Evolutionary conservation across 2,888 invertebrate genomes (phyloP).

Genomic region (Drosophila gaucha): DNA sequence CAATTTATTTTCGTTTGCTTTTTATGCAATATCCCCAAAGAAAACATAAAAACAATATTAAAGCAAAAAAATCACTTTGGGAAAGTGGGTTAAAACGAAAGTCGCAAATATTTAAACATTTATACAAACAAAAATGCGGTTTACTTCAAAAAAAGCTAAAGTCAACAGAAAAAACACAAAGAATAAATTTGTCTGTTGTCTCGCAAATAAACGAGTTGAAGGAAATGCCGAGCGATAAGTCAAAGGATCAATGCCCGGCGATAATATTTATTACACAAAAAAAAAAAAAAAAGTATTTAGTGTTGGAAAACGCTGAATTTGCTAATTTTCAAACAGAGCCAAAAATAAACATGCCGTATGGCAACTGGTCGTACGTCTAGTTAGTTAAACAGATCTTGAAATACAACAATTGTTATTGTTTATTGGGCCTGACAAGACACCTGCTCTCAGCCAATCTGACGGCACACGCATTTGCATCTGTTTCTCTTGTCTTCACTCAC

Average conservation of each 20-base stretch:
- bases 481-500: constrained; percentile 8
- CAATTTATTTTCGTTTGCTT: constrained; percentile 17
- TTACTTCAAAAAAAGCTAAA: constrained; percentile 48
- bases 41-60: not conserved
- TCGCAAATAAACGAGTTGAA: constrained; percentile 24
- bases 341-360: constrained; percentile 1
- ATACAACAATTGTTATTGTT: constrained; percentile 57
- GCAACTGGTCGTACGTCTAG: constrained; percentile 19
- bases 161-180: constrained; percentile 37
- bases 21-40: constrained; percentile 31
- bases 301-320: constrained; percentile 20
- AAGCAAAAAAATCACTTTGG: constrained; percentile 29
- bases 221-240: constrained; percentile 40
- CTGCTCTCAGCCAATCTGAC: no score
- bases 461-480: constrained; percentile 33
- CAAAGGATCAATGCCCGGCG: constrained; percentile 46
- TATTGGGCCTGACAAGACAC: constrained; percentile 32
- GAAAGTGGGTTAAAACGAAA: constrained; percentile 75
- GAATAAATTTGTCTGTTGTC: constrained; percentile 66
- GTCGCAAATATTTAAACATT: constrained; percentile 50
- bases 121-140: constrained; percentile 52
- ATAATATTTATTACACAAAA: constrained; percentile 7
- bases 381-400: constrained; percentile 23
- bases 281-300: constrained; percentile 1
- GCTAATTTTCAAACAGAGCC: constrained; percentile 3